Evolutionary conservation across 1,140 invertebrate species (phyloP).

Genomic region (Chironomus striatipennis): DNA sequence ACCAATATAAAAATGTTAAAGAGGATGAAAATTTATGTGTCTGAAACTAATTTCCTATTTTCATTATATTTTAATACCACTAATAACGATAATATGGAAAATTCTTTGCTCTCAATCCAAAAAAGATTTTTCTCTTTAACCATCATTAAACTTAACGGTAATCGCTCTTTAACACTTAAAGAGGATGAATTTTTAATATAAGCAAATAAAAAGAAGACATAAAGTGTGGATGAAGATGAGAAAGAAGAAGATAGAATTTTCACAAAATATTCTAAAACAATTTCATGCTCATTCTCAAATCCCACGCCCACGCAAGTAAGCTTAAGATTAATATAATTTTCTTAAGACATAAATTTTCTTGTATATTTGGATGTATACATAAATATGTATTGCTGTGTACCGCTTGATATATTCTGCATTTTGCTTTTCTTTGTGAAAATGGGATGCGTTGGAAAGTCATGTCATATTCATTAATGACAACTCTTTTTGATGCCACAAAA

Average conservation of each 20-base stretch:
- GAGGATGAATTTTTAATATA: too few relatives aligned
- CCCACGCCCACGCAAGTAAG: background rate
- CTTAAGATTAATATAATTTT: constrained; percentile 15
- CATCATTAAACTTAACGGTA: background rate
- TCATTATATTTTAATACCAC: background rate
- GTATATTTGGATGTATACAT: too few relatives aligned
- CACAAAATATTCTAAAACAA: background rate
- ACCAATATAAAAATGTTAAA: too few relatives aligned
- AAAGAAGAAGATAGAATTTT: background rate
- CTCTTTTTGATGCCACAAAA: too few relatives aligned
- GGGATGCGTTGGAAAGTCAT: too few relatives aligned
- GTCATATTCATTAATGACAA: too few relatives aligned
- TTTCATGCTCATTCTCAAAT: background rate
- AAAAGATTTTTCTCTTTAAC: background rate
- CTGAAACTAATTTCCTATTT: background rate
- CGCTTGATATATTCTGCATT: too few relatives aligned
- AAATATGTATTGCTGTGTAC: too few relatives aligned
- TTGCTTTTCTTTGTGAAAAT: too few relatives aligned
- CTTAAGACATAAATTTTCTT: background rate
- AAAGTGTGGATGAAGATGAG: background rate
- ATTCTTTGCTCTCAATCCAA: background rate
- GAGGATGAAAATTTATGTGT: background rate
- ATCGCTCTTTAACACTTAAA: background rate
- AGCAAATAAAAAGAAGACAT: too few relatives aligned
- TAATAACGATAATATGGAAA: too few relatives aligned